These are phyloP conservation scores for Polyommatus icarus DNA, from an alignment of 2,888 invertebrate genomes.

Conservation along the genomic window DNA sequence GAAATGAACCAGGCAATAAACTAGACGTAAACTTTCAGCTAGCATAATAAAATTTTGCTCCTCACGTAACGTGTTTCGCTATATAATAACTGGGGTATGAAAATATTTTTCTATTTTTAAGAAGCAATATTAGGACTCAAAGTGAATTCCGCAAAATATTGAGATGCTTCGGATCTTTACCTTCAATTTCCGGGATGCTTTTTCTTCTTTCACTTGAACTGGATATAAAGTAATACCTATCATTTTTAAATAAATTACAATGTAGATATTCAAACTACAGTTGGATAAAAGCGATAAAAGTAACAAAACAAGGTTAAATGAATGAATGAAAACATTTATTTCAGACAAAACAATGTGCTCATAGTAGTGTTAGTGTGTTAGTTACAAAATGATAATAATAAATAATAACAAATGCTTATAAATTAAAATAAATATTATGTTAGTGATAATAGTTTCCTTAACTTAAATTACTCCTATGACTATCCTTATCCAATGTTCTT, in stretches of 20 bases:
- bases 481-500: no score
- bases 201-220: neutral
- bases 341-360: no score
- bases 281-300: neutral
- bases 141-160: constrained; percentile 8
- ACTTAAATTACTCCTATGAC: no score
- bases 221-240: neutral
- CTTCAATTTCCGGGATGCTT: neutral
- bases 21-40: constrained; percentile 17
- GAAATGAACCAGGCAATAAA: constrained; percentile 31
- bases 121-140: neutral
- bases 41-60: neutral
- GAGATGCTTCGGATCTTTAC: neutral
- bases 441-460: no score
- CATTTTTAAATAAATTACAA: neutral
- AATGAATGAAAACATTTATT: no score
- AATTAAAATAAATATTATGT: no score
- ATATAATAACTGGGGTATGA: neutral
- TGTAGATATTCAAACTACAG: neutral
- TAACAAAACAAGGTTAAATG: neutral
- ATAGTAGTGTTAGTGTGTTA: no score
- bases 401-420: no score
- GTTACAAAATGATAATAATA: no score
- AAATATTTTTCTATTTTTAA: neutral
- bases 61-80: neutral